Percentiles rank a stretch among this genome's conserved stretches.
phyloP scores from a whole-genome alignment of 2,113 vertebrate species.

The Ceuthmochares aereus region DNA sequence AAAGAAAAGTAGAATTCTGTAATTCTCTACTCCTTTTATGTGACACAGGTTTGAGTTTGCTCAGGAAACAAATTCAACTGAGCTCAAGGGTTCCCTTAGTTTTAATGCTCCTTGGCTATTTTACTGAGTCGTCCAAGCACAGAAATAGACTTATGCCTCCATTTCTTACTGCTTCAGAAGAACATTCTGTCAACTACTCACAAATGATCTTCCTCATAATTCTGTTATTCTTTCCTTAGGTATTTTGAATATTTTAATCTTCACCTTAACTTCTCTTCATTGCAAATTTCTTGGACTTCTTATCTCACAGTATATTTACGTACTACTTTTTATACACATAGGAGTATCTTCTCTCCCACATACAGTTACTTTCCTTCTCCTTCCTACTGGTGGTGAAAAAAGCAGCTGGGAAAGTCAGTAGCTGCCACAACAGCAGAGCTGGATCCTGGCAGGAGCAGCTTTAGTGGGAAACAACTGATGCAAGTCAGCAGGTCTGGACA shows the following conservation, averaged over 20 bases:
- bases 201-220: neutral
- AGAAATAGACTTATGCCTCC: conserved; percentile 8
- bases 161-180: conserved; percentile 19
- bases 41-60: neutral
- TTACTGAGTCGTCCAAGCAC: neutral
- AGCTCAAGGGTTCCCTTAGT: conserved; percentile 10
- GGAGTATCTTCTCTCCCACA: neutral
- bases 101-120: neutral
- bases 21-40: neutral
- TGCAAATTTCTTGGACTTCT: neutral
- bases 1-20: neutral
- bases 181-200: conserved; percentile 10
- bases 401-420: conserved; percentile 39
- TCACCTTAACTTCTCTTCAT: neutral
- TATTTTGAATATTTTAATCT: neutral
- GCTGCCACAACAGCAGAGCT: conserved; percentile 12
- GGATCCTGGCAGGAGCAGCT: neutral
- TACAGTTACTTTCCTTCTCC: neutral
- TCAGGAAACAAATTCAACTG: neutral
- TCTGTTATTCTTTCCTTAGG: neutral
- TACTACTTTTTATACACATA: neutral
- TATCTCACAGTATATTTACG: neutral
- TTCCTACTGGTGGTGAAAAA: conserved; percentile 30
- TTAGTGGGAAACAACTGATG: neutral
- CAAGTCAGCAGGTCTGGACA: conserved; percentile 33